phyloP scores from a whole-genome alignment of 2,113 vertebrate genomes.

The Mustela nigripes region DNA sequence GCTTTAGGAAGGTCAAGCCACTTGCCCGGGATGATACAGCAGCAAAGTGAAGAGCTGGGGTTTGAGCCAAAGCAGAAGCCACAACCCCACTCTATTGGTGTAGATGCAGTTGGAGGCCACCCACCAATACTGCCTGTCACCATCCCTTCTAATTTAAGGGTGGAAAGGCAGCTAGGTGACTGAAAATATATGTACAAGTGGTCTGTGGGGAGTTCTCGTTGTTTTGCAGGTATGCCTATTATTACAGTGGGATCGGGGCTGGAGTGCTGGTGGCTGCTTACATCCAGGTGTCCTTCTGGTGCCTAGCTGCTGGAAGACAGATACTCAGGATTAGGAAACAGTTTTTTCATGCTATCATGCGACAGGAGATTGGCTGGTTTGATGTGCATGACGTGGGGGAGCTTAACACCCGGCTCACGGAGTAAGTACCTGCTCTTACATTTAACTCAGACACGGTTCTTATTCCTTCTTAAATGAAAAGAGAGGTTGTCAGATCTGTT shows the following conservation, averaged over 20 bases:
- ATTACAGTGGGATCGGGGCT: conserved; percentile 92
- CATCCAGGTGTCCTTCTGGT: conserved; percentile 94
- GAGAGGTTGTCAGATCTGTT: neutral
- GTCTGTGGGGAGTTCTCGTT: neutral
- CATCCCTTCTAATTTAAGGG: neutral
- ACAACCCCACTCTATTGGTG: neutral
- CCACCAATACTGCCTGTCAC: neutral
- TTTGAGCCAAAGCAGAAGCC: neutral
- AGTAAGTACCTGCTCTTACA: conserved; percentile 89
- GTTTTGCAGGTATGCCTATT: conserved; percentile 92
- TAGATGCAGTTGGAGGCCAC: neutral
- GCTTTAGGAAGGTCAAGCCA: neutral
- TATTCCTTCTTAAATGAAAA: neutral
- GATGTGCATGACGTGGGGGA: conserved; percentile 95
- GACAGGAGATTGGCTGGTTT: conserved; percentile 98
- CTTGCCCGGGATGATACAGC: neutral
- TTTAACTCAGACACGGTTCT: neutral
- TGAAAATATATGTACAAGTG: neutral
- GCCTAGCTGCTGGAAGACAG: conserved; percentile 94
- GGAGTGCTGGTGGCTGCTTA: conserved; percentile 93
- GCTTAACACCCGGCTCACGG: conserved; percentile 96
- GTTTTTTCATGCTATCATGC: conserved; percentile 97
- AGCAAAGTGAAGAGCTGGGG: neutral
- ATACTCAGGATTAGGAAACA: conserved; percentile 91
- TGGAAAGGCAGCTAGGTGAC: neutral